phyloP scores from a whole-genome alignment of 2,113 vertebrate genomes.

The Furnarius figulus region DNA sequence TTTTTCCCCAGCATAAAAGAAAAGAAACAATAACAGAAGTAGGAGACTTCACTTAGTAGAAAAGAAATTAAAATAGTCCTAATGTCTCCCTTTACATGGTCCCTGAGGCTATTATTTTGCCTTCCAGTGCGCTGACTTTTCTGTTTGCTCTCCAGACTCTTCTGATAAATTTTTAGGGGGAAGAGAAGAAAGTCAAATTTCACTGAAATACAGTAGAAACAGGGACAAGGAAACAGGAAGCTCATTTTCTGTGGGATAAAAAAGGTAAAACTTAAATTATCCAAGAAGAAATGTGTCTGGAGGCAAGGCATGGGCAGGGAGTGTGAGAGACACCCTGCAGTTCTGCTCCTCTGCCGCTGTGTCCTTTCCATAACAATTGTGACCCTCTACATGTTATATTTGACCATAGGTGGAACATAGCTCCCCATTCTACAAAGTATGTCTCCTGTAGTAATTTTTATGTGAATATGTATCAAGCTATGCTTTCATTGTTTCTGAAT shows the following conservation, averaged over 20 bases:
- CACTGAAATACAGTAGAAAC: neutral
- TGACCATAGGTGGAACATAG: neutral
- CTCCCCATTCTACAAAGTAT: neutral
- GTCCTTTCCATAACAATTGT: fast-evolving
- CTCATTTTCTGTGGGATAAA: neutral
- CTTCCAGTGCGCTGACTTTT: neutral
- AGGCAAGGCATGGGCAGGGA: neutral
- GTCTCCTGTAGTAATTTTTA: neutral
- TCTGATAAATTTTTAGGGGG: neutral
- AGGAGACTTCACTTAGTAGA: neutral
- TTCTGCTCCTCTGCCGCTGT: neutral
- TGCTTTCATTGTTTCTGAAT: neutral
- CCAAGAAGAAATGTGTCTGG: neutral
- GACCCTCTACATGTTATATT: fast-evolving
- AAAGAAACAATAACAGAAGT: neutral
- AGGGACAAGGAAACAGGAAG: neutral
- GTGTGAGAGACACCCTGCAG: neutral
- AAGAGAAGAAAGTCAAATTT: neutral
- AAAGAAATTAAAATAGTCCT: neutral
- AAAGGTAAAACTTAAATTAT: neutral
- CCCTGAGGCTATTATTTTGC: neutral
- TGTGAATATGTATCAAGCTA: neutral
- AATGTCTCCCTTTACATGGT: neutral
- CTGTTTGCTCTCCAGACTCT: neutral
- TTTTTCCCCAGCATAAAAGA: neutral